Base-by-base conservation (phyloP, 1,140 invertebrate genomes). In the Leptopilina boulardi region DNA sequence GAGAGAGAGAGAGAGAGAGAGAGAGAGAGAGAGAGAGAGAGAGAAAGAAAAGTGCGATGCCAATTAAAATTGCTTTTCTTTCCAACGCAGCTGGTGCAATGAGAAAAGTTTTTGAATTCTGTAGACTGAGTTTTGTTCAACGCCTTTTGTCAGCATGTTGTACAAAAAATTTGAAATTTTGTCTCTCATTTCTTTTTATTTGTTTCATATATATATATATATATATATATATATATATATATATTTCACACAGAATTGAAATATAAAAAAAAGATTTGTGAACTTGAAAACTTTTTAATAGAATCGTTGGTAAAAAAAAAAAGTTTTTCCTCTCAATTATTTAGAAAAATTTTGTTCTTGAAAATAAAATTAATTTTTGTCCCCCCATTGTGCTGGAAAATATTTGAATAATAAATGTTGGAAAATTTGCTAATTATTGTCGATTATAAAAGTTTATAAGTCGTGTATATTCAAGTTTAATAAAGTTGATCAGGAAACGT, bases 41-140 rank as follows among this genome's bases (percentile, higher is more conserved):
- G 9, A 70, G 77, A 73, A 76, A 73, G 41, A 78, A 75, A 78
- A 54, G 79, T 59, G 74, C 70, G 79, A 80, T 82, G 82, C 83
- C 85, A 85, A 87, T 87, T 87, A 87, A 87, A 87, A 85, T 81
- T 74, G 83, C 79, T 85, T 82, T 80, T 79, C 81, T 80, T 81
- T 73, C 74, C 51, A 74, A 81, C 77, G 73, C 84, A 84, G 83
- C 84, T 84, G 84, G 81, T 85, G 73, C 75, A 54, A 56, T 75
- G 75, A 76, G 74, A 79, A 83, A 82, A 85, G 76, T 83, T 84
- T 80, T 44, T 34, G 80, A 83, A 80, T 84, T 80, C 74, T 51
- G 15, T 18, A 51, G 47, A n/a, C 47, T 51, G 47, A 51, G 47
- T 51, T 51, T 18, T 51, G 47, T 51, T 51, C 47, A 18, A 5